Evolutionary conservation across 2,888 invertebrate genomes (phyloP), one percentile per base, ranked within the genome.

Genomic region (Tipula unca): DNA sequence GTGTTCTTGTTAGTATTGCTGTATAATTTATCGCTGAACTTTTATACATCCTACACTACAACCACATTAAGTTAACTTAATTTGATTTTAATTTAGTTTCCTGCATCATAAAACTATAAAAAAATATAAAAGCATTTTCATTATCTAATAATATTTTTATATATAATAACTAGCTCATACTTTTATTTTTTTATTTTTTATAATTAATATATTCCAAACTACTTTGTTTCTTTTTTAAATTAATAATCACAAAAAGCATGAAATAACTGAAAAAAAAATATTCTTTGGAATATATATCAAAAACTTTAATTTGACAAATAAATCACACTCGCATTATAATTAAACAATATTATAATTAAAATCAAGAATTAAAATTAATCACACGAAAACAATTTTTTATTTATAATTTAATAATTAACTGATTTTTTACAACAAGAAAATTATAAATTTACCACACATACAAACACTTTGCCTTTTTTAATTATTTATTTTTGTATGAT

Each of bases 41-140:
- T 69, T 17, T n/a, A 54, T 69, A 69, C 69, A 69, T 69, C 69
- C 69, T 69, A 69, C 8, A 25, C 69, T 25, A 69, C 69, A 69
- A 69, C 69, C 25, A 69, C 10, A 25, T 25, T 69, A 25, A 69
- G 3, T 48, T 6, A 0, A 14, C 13, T 48, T 48, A 17, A 4
- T 17, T 48, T 69, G 1, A 25, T 10, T 69, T 69, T 25, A 25
- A 69, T 25, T 69, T 69, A 13, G 10, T 69, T 69, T 69, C 69
- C 69, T 69, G 69, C 69, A 69, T 69, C 69, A 69, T 69, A 69
- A 69, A 69, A 69, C 69, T 69, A 32, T 48, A 48, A 48, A 69
- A 69, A 48, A 69, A 10, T 25, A 69, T 10, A 48, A 10, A 69
- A 20, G 69, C 69, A 69, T 69, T 25, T 69, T 69, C 69, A 69